These are phyloP conservation scores for Quadroppia sp. DNA, from an alignment of 2,888 invertebrate genomes.

Conservation along the genomic window DNA sequence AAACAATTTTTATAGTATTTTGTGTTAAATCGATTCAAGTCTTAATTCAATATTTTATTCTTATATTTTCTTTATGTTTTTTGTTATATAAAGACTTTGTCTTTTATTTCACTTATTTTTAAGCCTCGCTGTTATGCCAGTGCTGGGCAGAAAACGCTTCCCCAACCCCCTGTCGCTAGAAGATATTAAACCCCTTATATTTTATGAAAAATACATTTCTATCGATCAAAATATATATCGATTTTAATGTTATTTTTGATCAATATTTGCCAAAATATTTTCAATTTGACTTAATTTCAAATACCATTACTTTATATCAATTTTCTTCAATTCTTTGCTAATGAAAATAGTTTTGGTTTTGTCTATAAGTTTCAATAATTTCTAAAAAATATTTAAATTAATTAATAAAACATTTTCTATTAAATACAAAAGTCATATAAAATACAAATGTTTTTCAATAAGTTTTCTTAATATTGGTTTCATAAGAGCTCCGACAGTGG, in stretches of 20 bases:
- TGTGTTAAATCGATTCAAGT: background rate
- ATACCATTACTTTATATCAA: too few species aligned
- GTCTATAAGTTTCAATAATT: too few species aligned
- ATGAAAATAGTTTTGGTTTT: background rate
- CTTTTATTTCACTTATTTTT: background rate
- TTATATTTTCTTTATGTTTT: background rate
- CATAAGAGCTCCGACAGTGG: slow-evolving; percentile 24
- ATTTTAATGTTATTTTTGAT: background rate
- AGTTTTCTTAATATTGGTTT: slow-evolving; percentile 1
- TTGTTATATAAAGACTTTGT: background rate
- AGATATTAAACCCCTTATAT: slow-evolving; percentile 5
- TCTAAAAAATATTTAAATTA: too few species aligned
- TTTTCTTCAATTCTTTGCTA: too few species aligned
- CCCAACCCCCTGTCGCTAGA: background rate
- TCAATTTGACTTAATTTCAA: too few species aligned
- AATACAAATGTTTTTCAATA: too few species aligned
- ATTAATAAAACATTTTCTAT: background rate
- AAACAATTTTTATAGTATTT: background rate
- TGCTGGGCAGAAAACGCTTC: slow-evolving; percentile 34
- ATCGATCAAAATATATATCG: slow-evolving; percentile 18
- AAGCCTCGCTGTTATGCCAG: slow-evolving; percentile 22
- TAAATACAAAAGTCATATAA: background rate
- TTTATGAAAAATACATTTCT: background rate
- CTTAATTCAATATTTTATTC: background rate
- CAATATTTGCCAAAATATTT: too few species aligned